Evolutionary conservation across 1,140 invertebrate species (phyloP), one percentile per base, ranked within the genome.

Genomic region (Choristoneura fumiferana): DNA sequence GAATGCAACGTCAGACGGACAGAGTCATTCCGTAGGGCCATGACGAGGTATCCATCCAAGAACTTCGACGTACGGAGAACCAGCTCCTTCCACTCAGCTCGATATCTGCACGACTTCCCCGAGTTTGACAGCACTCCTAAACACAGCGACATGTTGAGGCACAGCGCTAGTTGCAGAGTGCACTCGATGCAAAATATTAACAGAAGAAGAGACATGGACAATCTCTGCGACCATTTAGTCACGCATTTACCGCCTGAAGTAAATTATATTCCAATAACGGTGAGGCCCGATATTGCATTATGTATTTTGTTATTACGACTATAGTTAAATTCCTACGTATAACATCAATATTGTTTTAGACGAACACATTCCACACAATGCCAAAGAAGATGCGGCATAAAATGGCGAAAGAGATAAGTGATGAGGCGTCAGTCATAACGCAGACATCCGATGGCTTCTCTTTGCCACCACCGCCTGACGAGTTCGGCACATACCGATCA

Each of bases 321-420:
- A n/a, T n/a, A n/a, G n/a, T n/a, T n/a, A n/a, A n/a, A n/a, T n/a
- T n/a, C n/a, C n/a, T n/a, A n/a, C n/a, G n/a, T 22, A 39, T 18
- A 45, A 57, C 33, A 34, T 54, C 56, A 43, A 12, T 54, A n/a
- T n/a, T n/a, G n/a, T 84, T 80, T 37, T 65, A 87, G 85, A 84
- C 86, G 78, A 87, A 84, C 63, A 82, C 84, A 55, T 89, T 89
- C 55, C 86, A 87, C 60, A 89, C 86, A 17, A 87, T 89, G 76
- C 86, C 86, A 18, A 77, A 84, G 58, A 87, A 86, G 65, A 78
- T 78, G 68, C 75, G 78, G 8, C 73, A 84, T 8, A 89, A 82
- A 67, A 58, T 73, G n/a, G 68, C 74, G 8, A 84, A 79, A 57
- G 84, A 89, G 45, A 65, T 84, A 17, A 84, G 81, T 62, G 86